Evolutionary conservation across 1,140 invertebrate genomes (phyloP).

Genomic region (Heliconius eleuchia): DNA sequence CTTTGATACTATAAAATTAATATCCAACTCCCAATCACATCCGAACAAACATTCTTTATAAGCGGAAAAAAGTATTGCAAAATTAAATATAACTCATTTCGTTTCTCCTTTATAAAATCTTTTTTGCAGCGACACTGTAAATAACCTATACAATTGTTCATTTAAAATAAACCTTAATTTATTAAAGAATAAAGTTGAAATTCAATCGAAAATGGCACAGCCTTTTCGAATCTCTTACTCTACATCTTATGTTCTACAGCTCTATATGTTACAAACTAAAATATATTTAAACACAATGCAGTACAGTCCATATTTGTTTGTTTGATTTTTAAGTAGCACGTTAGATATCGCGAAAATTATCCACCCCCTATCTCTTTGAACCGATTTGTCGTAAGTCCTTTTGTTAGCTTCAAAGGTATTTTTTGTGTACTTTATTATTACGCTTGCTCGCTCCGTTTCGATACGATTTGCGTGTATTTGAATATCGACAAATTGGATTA

Average conservation of each 20-base stretch:
- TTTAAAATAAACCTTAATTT: conserved; percentile 28
- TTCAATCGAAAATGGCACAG: conserved; percentile 27
- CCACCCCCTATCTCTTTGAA: conserved; percentile 67
- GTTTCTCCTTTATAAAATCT: conserved; percentile 64
- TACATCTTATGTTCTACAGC: not conserved
- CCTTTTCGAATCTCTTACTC: not conserved
- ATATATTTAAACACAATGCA: conserved; percentile 14
- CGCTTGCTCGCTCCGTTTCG: conserved; percentile 53
- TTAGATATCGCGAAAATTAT: conserved; percentile 73
- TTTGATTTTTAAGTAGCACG: conserved; percentile 57
- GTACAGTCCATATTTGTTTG: conserved; percentile 38
- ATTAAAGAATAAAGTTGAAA: conserved; percentile 25
- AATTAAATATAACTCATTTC: conserved; percentile 76
- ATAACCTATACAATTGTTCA: conserved; percentile 55
- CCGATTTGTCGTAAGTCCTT: conserved; percentile 67
- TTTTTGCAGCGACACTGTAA: conserved; percentile 66
- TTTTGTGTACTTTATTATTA: conserved; percentile 70
- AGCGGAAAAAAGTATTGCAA: conserved; percentile 55
- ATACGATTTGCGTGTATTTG: conserved; percentile 46
- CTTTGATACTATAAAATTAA: conserved; percentile 42
- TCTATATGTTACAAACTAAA: conserved; percentile 19
- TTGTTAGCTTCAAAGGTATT: conserved; percentile 73
- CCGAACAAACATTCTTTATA: conserved; percentile 49
- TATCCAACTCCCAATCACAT: conserved; percentile 39
- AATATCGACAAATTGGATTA: conserved; percentile 30